Conservation (phyloP, 2,888 invertebrate species). For the Drosophila nr. perissopoda region DNA sequence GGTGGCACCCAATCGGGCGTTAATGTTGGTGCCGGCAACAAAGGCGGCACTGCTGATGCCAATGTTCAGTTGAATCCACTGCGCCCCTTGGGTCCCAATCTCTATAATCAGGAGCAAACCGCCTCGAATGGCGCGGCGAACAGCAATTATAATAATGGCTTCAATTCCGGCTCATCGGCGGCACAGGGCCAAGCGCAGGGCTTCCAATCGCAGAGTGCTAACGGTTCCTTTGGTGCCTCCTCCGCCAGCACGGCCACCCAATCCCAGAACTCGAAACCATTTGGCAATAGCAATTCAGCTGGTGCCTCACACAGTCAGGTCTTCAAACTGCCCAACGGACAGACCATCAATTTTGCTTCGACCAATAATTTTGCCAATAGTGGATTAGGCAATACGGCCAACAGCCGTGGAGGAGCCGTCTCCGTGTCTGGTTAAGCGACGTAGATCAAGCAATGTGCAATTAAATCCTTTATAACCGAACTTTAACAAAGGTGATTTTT, state of each 20-base stretch:
- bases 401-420: constrained; percentile 74
- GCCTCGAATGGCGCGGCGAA: constrained; percentile 80
- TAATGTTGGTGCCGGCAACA: constrained; percentile 59
- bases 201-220: constrained; percentile 80
- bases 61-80: constrained; percentile 56
- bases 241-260: constrained; percentile 83
- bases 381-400: constrained; percentile 67
- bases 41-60: constrained; percentile 64
- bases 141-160: constrained; percentile 65
- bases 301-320: constrained; percentile 84
- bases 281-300: constrained; percentile 78
- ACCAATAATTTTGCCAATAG: constrained; percentile 83
- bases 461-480: neutral
- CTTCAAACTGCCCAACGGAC: constrained; percentile 84
- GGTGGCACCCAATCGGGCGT: constrained; percentile 60
- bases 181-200: constrained; percentile 83
- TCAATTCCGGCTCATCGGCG: constrained; percentile 76
- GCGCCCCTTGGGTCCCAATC: constrained; percentile 48
- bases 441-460: neutral
- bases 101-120: constrained; percentile 76
- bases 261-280: constrained; percentile 74
- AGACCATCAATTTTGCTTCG: constrained; percentile 83
- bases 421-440: constrained; percentile 63
- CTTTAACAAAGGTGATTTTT: neutral
- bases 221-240: constrained; percentile 83